These are phyloP conservation scores for Carettochelys insculpta DNA, from an alignment of 2,113 vertebrate genomes.

Conservation along the genomic window DNA sequence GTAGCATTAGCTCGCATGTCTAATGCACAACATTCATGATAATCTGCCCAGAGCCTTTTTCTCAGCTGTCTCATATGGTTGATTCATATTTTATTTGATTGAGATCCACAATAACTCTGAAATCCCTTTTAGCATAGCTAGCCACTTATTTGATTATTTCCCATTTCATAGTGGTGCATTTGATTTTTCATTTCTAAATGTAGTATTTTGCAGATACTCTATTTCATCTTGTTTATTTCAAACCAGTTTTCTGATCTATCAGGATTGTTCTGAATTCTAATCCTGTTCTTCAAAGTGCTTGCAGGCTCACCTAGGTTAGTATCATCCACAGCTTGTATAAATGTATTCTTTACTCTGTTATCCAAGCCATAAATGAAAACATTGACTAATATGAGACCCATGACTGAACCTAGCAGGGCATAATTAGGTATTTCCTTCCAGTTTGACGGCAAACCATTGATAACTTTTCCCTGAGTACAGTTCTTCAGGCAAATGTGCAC, in stretches of 20 bases:
- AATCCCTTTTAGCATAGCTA: not conserved
- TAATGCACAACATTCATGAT: not conserved
- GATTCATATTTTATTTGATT: not conserved
- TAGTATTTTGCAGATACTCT: not conserved
- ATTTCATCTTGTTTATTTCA: not conserved
- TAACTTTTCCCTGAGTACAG: not conserved
- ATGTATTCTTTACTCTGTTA: not conserved
- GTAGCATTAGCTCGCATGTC: not conserved
- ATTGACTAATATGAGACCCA: not conserved
- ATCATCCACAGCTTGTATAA: not conserved
- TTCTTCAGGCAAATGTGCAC: too few species aligned
- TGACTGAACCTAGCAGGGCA: not conserved
- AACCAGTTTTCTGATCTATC: not conserved
- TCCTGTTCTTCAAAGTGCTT: not conserved
- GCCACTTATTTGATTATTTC: not conserved
- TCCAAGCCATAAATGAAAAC: not conserved
- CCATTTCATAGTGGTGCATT: not conserved
- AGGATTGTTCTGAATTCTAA: not conserved
- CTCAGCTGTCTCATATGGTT: not conserved
- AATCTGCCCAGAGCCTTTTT: not conserved
- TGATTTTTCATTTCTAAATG: not conserved
- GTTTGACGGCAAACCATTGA: not conserved
- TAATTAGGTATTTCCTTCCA: not conserved
- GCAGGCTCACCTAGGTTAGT: not conserved
- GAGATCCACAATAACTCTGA: not conserved